Base-by-base conservation (phyloP, 2,113 vertebrate genomes). In the Solea senegalensis region DNA sequence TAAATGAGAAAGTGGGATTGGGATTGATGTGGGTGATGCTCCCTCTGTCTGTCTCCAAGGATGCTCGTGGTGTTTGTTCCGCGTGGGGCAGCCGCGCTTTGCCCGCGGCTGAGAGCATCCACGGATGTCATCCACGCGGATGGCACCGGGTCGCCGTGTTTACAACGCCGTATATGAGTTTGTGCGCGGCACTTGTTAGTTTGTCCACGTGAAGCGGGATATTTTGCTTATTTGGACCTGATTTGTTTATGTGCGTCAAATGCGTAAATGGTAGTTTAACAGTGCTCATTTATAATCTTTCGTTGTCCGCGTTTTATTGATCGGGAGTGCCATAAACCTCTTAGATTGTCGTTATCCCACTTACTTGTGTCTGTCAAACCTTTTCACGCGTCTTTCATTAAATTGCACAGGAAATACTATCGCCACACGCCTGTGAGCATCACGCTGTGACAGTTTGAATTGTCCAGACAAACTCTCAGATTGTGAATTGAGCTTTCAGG, bases 1-100 rank as follows among this genome's bases (percentile, higher is more conserved):
- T 94, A 94, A 94, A 85, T 87, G 52, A 65, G 4, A 83, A 28
- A 39, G 44, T 72, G 51, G 73, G 74, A 73, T 67, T 55, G 11
- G 59, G 14, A 12, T 10, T 57, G 50, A 15, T 50, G 9, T 46
- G 65, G 74, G 44, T 28, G 48, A 48, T 56, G 72, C 48, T 68
- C 48, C n/a, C 44, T 48, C 45, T 13, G 11, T 14, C 8, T 34
- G 34, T 34, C 34, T 12, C 10, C 9, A 10, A 10, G 11, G 45
- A 48, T 14, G 45, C 45, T 12, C 5, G 45, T 48, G 9, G 4
- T 48, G 9, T 13, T 12, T 12, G 5, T 5, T 34, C 0, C 34
- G 34, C 5, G 34, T 3, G 34, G 21, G 21, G 21, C 21, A 21
- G 34, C 34, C 3, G 34, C 34, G 34, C 34, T 34, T 3, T 2